Percentiles rank a stretch among this genome's conserved stretches.
Conservation (phyloP, 1,140 invertebrate species). For the Oryctes rhinoceros region DNA sequence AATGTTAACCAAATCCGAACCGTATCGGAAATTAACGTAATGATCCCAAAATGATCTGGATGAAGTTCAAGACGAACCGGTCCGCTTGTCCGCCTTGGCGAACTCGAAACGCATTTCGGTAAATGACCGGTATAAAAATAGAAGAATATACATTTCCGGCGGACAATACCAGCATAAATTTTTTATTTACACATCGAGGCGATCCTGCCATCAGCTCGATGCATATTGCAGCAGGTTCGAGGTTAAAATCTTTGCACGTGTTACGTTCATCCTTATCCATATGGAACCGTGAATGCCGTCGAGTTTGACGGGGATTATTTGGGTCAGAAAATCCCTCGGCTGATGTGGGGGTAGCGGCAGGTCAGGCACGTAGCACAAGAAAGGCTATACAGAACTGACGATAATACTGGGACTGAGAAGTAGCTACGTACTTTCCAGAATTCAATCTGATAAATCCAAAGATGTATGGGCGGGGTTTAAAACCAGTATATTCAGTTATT, state of each 20-base stretch:
- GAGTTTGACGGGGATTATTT: not conserved
- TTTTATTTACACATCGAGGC: not conserved
- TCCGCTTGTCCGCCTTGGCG: too few species aligned
- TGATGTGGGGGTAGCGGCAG: not conserved
- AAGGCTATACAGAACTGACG: not conserved
- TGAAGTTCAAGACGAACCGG: too few species aligned
- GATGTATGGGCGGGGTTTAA: not conserved
- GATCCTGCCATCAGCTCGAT: not conserved
- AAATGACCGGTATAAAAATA: not conserved
- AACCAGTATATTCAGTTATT: not conserved
- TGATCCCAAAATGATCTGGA: too few species aligned
- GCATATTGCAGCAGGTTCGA: constrained; percentile 13
- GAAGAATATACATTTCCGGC: not conserved
- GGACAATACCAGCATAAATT: not conserved
- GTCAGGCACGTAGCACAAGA: not conserved
- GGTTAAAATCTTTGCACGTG: not conserved
- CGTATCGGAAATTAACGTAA: too few species aligned
- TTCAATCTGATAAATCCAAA: constrained; percentile 1
- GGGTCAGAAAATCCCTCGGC: not conserved
- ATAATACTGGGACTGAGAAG: not conserved
- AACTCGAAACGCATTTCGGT: not conserved
- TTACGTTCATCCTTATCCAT: constrained; percentile 19
- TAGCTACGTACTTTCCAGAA: not conserved
- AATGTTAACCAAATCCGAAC: too few species aligned
- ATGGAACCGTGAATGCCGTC: not conserved